phyloP scores from a whole-genome alignment of 2,888 invertebrate genomes.

The Schizaphis graminum region DNA sequence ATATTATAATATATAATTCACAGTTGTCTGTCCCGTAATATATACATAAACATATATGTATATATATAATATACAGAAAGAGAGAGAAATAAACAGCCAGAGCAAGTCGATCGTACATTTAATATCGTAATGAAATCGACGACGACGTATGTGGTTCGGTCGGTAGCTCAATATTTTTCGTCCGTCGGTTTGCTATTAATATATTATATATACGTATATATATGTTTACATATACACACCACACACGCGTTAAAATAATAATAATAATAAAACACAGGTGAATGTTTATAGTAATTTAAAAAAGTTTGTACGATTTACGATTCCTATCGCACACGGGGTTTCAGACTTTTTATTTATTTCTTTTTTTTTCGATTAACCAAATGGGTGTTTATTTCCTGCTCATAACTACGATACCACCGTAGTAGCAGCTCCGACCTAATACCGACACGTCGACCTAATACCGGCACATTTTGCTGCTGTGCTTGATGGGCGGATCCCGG shows the following conservation, averaged over 20 bases:
- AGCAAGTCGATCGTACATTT: neutral
- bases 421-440: neutral
- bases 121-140: neutral
- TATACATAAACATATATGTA: too few relatives aligned
- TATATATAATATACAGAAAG: neutral
- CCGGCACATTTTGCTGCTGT: neutral
- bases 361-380: slow-evolving; percentile 35
- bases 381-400: slow-evolving; percentile 32
- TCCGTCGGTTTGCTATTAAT: neutral
- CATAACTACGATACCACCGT: neutral
- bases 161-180: neutral
- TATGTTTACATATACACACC: neutral
- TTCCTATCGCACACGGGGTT: neutral
- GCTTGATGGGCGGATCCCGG: neutral
- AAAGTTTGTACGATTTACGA: slow-evolving; percentile 10
- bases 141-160: neutral
- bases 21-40: neutral
- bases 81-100: neutral
- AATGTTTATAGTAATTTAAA: slow-evolving; percentile 1
- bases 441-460: slow-evolving; percentile 9
- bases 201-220: neutral
- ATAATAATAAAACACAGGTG: neutral
- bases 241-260: neutral
- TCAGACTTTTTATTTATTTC: neutral
- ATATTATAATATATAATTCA: neutral